Evolutionary conservation across 2,888 invertebrate genomes (phyloP).

Genomic region (Sepioteuthis lessoniana): DNA sequence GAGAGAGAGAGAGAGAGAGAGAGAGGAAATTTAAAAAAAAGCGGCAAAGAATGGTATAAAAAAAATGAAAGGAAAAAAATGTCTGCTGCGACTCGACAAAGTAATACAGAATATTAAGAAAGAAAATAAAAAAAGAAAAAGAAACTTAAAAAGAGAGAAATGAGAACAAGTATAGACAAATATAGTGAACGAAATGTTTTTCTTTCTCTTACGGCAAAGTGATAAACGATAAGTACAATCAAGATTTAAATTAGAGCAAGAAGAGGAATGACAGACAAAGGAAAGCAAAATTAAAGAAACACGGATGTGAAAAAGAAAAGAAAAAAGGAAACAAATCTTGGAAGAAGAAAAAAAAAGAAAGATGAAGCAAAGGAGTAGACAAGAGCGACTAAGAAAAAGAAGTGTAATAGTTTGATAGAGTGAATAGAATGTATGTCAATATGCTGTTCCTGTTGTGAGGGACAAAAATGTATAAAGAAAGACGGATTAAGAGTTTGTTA

Average conservation of each 20-base stretch:
- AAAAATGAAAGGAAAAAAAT: too few relatives aligned
- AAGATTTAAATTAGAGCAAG: background rate
- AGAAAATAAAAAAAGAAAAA: too few relatives aligned
- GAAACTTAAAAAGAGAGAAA: background rate
- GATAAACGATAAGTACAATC: background rate
- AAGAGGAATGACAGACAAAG: background rate
- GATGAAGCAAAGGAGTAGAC: background rate
- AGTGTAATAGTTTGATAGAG: too few relatives aligned
- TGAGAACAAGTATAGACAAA: background rate
- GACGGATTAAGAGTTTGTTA: too few relatives aligned
- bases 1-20: slow-evolving; percentile 39
- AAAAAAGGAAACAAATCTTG: background rate
- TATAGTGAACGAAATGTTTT: background rate
- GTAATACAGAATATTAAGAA: too few relatives aligned
- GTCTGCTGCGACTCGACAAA: too few relatives aligned
- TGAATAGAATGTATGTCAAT: too few relatives aligned
- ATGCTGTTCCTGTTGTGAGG: too few relatives aligned
- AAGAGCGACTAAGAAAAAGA: too few relatives aligned
- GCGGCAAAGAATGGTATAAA: too few relatives aligned
- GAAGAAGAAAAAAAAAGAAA: too few relatives aligned
- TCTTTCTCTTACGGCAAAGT: background rate
- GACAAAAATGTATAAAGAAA: too few relatives aligned
- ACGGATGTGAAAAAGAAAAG: background rate
- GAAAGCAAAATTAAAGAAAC: background rate
- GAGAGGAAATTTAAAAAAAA: background rate